Evolutionary conservation across 1,140 invertebrate species (phyloP).

Genomic region (Drosophila bocki): DNA sequence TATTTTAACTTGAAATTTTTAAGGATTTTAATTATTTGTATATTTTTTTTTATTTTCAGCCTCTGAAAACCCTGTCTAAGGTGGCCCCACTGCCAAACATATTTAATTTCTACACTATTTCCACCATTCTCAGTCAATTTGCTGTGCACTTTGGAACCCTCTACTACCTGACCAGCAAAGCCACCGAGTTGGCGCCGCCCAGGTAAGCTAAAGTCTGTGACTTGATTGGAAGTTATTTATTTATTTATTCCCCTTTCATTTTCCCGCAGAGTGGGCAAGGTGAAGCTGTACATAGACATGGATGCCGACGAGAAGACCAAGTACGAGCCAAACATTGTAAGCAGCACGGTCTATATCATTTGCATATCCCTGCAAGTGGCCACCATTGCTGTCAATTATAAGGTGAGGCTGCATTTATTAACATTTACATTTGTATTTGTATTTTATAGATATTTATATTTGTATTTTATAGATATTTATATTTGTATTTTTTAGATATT

Average conservation of each 20-base stretch:
- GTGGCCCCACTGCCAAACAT: conserved; percentile 99
- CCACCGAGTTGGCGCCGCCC: conserved; percentile 88
- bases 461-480: no score
- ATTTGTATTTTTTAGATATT: no score
- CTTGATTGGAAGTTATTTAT: no score
- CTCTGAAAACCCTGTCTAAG: conserved; percentile 96
- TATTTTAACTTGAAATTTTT: neutral
- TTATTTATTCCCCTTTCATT: neutral
- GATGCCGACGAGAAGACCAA: conserved; percentile 90
- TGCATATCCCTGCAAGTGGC: conserved; percentile 98
- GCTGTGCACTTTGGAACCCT: conserved; percentile 97
- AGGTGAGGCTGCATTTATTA: conserved; percentile 87
- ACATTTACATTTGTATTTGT: neutral
- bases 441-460: neutral
- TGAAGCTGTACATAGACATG: conserved; percentile 87
- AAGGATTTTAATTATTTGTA: neutral
- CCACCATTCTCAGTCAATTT: conserved; percentile 98
- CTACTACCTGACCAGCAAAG: conserved; percentile 94
- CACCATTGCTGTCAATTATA: conserved; percentile 99
- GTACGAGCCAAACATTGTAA: conserved; percentile 97
- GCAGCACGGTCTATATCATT: conserved; percentile 99
- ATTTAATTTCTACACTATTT: conserved; percentile 98
- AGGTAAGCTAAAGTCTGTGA: conserved; percentile 86
- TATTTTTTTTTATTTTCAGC: conserved; percentile 87
- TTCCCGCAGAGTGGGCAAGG: conserved; percentile 86